Percentiles rank a stretch among this genome's conserved stretches.
Evolutionary conservation across 2,113 vertebrate genomes (phyloP).

Genomic region (Labrus mixtus): DNA sequence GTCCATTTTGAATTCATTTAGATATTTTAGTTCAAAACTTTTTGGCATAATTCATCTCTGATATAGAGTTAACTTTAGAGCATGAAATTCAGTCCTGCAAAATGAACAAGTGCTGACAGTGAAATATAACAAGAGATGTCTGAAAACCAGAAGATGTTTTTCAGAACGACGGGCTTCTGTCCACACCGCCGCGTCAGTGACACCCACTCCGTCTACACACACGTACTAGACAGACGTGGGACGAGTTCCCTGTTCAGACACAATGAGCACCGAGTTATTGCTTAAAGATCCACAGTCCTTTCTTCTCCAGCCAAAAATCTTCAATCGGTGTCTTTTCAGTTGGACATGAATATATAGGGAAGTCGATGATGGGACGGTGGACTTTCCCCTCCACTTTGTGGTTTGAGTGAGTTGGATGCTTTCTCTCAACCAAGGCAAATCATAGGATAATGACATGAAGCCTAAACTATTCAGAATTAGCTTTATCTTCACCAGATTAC

Average conservation of each 20-base stretch:
- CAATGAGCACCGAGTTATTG: constrained; percentile 58
- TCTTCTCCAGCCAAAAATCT: constrained; percentile 1
- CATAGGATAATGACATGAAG: no score
- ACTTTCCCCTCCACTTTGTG: constrained; percentile 40
- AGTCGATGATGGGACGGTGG: constrained; percentile 44
- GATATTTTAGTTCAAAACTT: no score
- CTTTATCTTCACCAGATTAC: no score
- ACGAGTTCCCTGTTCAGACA: constrained; percentile 30
- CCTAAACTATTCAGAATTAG: no score
- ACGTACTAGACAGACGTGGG: not conserved
- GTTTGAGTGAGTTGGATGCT: constrained; percentile 28
- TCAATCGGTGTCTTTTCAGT: constrained; percentile 33
- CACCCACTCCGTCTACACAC: constrained; percentile 5
- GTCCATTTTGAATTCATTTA: no score
- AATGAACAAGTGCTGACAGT: constrained; percentile 36
- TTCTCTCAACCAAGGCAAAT: no score
- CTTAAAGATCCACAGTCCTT: constrained; percentile 41
- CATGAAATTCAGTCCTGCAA: no score
- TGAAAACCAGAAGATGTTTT: constrained; percentile 43
- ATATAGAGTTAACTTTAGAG: no score
- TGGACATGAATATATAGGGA: constrained; percentile 37
- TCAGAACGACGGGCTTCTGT: constrained; percentile 41
- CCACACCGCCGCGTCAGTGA: constrained; percentile 68
- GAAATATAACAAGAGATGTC: constrained; percentile 72
- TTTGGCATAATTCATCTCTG: no score